Evolutionary conservation across 2,113 vertebrate genomes (phyloP), one percentile per base, ranked within the genome.

Genomic region (Otus sunia): DNA sequence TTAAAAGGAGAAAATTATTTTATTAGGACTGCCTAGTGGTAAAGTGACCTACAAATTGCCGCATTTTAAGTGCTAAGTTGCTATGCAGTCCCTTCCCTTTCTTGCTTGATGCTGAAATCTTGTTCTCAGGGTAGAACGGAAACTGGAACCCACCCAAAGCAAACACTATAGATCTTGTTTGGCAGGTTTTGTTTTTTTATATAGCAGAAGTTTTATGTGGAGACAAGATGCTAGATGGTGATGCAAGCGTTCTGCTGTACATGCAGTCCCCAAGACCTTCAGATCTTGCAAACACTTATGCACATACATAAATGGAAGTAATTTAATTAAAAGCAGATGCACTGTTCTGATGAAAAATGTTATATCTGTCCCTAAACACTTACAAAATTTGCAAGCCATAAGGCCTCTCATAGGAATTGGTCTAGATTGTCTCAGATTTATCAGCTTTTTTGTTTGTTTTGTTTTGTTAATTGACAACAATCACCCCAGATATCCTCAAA

Each of bases 321-420:
- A 94, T 95, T 94, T 83, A 62, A 76, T 52, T 95, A 93, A 92
- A 78, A 93, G 86, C 37, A 19, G 85, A 79, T n/a, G 52, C 67
- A 25, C 53, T 83, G 66, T 68, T 90, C 74, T 58, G 45, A 83
- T 68, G 62, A 92, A 88, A 94, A 90, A 85, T 43, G 36, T 19
- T 68, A 1, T 69, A 34, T 34, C 37, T 52, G 25, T 82, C 78
- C 81, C 78, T 34, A 88, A 94, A 79, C 25, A 36, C 45, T 53
- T 13, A 8, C 50, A 89, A 87, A 62, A 63, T 58, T 71, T 53
- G 49, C 43, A 82, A 88, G 49, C 25, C 20, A 13, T 37, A 85
- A 77, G 81, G 30, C 16, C 30, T 91, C 34, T 58, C 7, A 25
- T 9, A 60, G 29, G n/a, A 83, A 86, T 47, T 6, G 1, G 20